Percentiles rank a stretch among this genome's conserved stretches.
Conservation (phyloP, 2,888 invertebrate genomes). For the Pediacus dermestoides region DNA sequence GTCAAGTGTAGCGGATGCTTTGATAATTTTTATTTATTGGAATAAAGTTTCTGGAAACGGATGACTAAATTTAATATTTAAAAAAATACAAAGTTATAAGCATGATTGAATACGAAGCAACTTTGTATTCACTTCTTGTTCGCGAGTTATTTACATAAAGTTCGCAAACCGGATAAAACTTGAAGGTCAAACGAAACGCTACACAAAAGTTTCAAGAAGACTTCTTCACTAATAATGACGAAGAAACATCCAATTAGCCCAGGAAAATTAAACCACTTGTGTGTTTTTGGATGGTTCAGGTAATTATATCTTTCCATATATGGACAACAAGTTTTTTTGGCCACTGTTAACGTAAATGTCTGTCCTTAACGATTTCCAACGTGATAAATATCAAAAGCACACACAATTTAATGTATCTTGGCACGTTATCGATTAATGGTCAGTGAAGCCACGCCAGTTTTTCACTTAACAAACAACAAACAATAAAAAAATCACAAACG, state of each 20-base stretch:
- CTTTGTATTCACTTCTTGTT: conserved; percentile 26
- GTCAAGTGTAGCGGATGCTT: too few relatives aligned
- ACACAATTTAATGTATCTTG: conserved; percentile 17
- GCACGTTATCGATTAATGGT: conserved; percentile 18
- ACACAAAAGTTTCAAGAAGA: conserved; percentile 16
- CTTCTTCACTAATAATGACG: conserved; percentile 22
- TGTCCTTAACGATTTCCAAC: conserved; percentile 17
- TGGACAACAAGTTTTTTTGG: conserved; percentile 23
- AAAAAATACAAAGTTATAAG: conserved; percentile 19
- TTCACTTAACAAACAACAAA: conserved; percentile 16
- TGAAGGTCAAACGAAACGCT: conserved; percentile 28
- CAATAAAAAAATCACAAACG: conserved; percentile 12
- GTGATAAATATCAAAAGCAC: conserved; percentile 19
- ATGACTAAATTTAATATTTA: too few relatives aligned
- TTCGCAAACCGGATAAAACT: conserved; percentile 30
- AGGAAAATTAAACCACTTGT: conserved; percentile 24
- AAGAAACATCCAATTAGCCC: conserved; percentile 27
- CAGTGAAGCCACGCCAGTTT: conserved; percentile 14
- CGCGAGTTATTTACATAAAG: conserved; percentile 24
- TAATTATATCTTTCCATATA: conserved; percentile 24
- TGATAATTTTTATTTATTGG: conserved; percentile 6
- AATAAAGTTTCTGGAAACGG: neutral
- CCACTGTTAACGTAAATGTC: conserved; percentile 15
- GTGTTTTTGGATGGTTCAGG: conserved; percentile 19
- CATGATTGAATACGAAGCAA: conserved; percentile 19